A percentile compares a stretch with the other conserved stretches of the same genome.
Conservation (phyloP, 2,113 vertebrate genomes). For the Lanius collurio region DNA sequence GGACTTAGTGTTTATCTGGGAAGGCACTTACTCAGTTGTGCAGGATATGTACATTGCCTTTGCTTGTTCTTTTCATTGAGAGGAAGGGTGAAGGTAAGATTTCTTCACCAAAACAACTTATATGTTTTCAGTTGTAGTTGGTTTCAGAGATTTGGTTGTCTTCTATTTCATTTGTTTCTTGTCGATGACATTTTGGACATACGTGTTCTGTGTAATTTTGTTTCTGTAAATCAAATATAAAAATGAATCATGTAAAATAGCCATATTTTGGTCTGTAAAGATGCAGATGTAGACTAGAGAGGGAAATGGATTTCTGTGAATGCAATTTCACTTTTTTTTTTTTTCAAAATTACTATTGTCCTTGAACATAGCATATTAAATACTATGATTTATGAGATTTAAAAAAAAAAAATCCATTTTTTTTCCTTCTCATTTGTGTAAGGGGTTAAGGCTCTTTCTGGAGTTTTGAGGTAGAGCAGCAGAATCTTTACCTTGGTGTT, state of each 20-base stretch:
- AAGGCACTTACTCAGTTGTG: neutral
- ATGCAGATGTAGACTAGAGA: neutral
- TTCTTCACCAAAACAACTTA: neutral
- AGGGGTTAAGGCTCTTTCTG: neutral
- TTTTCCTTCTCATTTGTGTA: neutral
- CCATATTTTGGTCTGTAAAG: neutral
- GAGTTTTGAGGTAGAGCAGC: neutral
- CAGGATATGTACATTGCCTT: neutral
- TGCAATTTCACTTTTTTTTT: neutral
- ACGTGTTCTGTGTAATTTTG: neutral
- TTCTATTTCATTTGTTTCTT: neutral
- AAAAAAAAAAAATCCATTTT: fast-evolving
- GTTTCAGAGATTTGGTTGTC: neutral
- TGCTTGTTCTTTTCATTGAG: neutral
- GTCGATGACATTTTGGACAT: neutral
- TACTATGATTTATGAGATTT: neutral
- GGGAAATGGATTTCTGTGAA: neutral
- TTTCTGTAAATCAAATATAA: neutral
- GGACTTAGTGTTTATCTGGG: neutral
- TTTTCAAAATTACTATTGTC: neutral
- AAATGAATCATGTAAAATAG: neutral
- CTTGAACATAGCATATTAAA: neutral
- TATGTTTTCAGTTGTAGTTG: neutral
- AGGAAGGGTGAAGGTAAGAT: neutral
- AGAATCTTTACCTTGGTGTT: neutral